These are phyloP conservation scores for Argyresthia goedartella DNA, from an alignment of 2,888 invertebrate species.

Conservation along the genomic window DNA sequence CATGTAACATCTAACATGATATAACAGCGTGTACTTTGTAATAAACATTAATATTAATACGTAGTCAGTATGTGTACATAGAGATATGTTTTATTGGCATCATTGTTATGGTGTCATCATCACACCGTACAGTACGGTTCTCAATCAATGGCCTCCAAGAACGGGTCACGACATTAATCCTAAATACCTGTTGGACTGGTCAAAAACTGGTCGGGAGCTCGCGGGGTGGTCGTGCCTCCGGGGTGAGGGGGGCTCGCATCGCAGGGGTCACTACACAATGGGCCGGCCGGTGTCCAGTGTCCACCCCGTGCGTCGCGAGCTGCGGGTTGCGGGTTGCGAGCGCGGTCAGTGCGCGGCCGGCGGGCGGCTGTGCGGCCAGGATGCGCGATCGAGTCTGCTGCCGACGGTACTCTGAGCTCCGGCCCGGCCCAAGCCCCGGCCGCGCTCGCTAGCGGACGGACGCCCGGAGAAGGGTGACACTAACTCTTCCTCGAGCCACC, in stretches of 20 bases:
- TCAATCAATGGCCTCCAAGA: slow-evolving; percentile 24
- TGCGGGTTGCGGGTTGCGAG: slow-evolving; percentile 1
- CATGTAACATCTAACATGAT: no score
- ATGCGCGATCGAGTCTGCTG: slow-evolving; percentile 26
- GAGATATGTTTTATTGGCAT: background rate
- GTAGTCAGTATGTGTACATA: no score
- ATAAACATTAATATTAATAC: no score
- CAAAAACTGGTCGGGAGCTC: slow-evolving; percentile 9
- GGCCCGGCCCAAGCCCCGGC: slow-evolving; percentile 10
- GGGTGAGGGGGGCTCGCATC: background rate
- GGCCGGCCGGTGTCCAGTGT: slow-evolving; percentile 44
- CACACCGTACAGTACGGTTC: slow-evolving; percentile 18
- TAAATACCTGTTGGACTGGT: slow-evolving; percentile 44
- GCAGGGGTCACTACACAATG: slow-evolving; percentile 35
- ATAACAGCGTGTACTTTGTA: no score
- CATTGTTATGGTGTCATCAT: background rate
- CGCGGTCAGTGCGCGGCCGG: slow-evolving; percentile 27
- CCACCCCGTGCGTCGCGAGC: slow-evolving; percentile 21
- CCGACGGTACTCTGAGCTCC: background rate
- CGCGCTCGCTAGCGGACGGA: slow-evolving; percentile 23
- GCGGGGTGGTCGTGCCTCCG: background rate
- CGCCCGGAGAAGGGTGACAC: slow-evolving; percentile 60
- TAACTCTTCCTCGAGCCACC: slow-evolving; percentile 38
- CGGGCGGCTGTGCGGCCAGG: slow-evolving; percentile 59
- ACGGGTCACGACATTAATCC: slow-evolving; percentile 30